phyloP scores from a whole-genome alignment of 2,113 vertebrate species.

The Anoplopoma fimbria region DNA sequence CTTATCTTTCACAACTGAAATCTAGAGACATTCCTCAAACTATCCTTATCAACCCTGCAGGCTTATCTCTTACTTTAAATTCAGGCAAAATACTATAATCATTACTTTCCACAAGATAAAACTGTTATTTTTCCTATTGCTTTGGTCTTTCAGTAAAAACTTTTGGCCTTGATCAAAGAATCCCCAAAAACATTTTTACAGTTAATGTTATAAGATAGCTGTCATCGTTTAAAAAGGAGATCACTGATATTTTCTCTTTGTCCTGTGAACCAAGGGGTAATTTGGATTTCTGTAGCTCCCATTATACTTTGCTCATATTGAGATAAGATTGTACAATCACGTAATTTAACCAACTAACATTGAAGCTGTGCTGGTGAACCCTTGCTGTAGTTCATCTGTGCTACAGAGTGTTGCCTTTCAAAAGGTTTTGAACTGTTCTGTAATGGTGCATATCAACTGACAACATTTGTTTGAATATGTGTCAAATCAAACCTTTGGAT shows the following conservation, averaged over 20 bases:
- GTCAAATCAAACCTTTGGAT: neutral
- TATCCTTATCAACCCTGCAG: slow-evolving; percentile 6
- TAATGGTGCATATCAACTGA: neutral
- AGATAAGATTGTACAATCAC: neutral
- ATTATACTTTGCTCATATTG: neutral
- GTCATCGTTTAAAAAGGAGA: neutral
- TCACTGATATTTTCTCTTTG: neutral
- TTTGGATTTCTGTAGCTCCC: neutral
- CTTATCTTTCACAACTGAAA: slow-evolving; percentile 13
- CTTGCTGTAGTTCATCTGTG: no score
- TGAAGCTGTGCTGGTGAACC: neutral
- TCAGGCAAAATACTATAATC: neutral
- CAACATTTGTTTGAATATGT: neutral
- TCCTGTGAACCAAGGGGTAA: neutral
- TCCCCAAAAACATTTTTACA: neutral
- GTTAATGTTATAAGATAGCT: neutral
- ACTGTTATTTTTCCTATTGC: neutral
- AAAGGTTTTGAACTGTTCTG: neutral
- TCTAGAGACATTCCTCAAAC: slow-evolving; percentile 19
- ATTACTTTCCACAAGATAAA: slow-evolving; percentile 11
- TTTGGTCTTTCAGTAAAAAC: slow-evolving; percentile 17
- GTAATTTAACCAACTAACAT: neutral
- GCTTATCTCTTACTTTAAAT: slow-evolving; percentile 32
- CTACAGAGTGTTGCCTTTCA: neutral
- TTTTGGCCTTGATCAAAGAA: slow-evolving; percentile 8